A percentile compares a stretch with the other conserved stretches of the same genome.
phyloP scores from a whole-genome alignment of 23 tunicate species.

The Ciona savignyi region DNA sequence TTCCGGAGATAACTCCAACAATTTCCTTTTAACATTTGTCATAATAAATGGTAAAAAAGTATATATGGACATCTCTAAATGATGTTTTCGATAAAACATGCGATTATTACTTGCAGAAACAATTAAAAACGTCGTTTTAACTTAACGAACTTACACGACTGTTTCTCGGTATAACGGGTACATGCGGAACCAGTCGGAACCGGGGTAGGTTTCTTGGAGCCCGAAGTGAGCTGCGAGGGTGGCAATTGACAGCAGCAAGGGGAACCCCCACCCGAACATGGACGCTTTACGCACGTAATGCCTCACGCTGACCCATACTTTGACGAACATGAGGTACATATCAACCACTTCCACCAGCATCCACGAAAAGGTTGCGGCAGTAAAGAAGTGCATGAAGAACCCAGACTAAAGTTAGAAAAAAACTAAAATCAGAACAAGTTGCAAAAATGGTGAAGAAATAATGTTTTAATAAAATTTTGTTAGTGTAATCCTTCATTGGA shows the following conservation, averaged over 20 bases:
- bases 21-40: too few relatives aligned
- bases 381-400: slow-evolving; percentile 67
- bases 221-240: slow-evolving; percentile 58
- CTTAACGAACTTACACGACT: slow-evolving; percentile 33
- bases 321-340: slow-evolving; percentile 79
- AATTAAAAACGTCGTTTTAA: background rate
- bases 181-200: slow-evolving; percentile 7
- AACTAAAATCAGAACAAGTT: too few relatives aligned
- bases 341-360: slow-evolving; percentile 85
- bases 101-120: too few relatives aligned
- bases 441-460: too few relatives aligned
- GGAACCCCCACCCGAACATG: slow-evolving; percentile 60
- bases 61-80: too few relatives aligned
- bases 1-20: too few relatives aligned
- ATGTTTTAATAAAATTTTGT: too few relatives aligned
- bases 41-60: too few relatives aligned
- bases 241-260: slow-evolving; percentile 30
- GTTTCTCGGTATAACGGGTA: slow-evolving; percentile 56
- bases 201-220: background rate
- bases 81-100: too few relatives aligned
- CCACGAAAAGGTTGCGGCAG: slow-evolving; percentile 61
- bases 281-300: slow-evolving; percentile 37
- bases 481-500: too few relatives aligned
- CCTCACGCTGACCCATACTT: slow-evolving; percentile 35
- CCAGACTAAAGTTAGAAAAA: too few relatives aligned